Evolutionary conservation across 2,113 vertebrate species (phyloP).

Genomic region (Cercopithecus mona): DNA sequence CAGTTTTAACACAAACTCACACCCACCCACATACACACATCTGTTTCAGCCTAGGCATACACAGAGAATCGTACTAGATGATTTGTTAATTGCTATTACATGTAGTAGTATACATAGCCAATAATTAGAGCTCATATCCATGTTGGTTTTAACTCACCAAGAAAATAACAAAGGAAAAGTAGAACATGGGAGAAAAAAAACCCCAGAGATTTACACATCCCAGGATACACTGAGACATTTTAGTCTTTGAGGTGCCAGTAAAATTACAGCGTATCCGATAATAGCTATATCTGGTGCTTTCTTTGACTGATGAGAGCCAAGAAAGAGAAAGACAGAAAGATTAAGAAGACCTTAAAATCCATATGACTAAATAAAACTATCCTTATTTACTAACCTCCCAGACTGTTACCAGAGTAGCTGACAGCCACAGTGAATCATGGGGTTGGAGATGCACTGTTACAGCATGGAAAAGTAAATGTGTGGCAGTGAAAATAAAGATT

Average conservation of each 20-base stretch:
- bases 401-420: conserved; percentile 28
- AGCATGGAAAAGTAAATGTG: not conserved
- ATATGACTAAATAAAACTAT: conserved; percentile 66
- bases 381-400: conserved; percentile 51
- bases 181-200: not conserved
- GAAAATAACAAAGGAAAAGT: not conserved
- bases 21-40: not conserved
- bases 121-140: not conserved
- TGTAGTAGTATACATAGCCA: not conserved
- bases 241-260: conserved; percentile 19
- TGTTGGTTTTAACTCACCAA: not conserved
- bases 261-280: conserved; percentile 47
- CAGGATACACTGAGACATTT: not conserved
- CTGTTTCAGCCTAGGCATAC: not conserved
- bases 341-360: conserved; percentile 51
- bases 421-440: conserved; percentile 7
- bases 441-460: not conserved
- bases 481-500: conserved; percentile 70
- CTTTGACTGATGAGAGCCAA: conserved; percentile 70
- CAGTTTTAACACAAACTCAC: not conserved
- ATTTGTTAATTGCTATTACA: not conserved
- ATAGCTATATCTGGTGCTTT: conserved; percentile 1
- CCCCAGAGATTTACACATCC: conserved; percentile 13
- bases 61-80: not conserved
- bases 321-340: conserved; percentile 72